These are phyloP conservation scores for Drosophila multiciliata DNA, from an alignment of 2,888 invertebrate species.

Conservation along the genomic window DNA sequence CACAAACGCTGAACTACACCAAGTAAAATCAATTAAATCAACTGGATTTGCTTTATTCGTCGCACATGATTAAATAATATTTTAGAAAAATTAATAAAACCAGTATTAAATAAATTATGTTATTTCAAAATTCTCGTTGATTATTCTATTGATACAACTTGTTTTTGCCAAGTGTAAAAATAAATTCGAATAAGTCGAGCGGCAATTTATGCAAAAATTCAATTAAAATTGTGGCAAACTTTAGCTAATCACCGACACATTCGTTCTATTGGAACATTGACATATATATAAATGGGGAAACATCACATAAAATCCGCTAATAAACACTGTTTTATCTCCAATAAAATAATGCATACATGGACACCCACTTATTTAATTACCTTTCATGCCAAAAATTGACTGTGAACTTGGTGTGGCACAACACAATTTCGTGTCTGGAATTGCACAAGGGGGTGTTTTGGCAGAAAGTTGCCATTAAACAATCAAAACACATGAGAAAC, in stretches of 20 bases:
- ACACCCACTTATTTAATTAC: conserved; percentile 33
- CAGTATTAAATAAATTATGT: neutral
- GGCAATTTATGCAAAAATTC: neutral
- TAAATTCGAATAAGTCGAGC: no score
- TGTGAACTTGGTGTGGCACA: conserved; percentile 18
- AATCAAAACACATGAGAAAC: conserved; percentile 28
- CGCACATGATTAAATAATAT: neutral
- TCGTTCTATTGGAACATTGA: neutral
- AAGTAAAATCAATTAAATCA: conserved; percentile 49
- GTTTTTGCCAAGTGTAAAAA: neutral
- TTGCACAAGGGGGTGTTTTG: neutral
- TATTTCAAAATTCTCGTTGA: neutral
- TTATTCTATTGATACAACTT: neutral
- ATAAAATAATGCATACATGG: conserved; percentile 2
- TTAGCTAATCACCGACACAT: neutral
- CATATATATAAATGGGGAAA: neutral
- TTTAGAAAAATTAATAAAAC: neutral
- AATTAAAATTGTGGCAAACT: neutral
- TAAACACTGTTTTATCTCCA: conserved; percentile 3
- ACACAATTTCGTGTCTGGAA: conserved; percentile 23
- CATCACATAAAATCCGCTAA: neutral
- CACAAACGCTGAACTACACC: neutral
- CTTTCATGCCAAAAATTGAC: conserved; percentile 33
- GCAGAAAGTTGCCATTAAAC: conserved; percentile 6
- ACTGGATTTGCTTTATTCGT: neutral